Conservation (phyloP, 2,797 vertebrate genomes). For the Sciaenops ocellatus region DNA sequence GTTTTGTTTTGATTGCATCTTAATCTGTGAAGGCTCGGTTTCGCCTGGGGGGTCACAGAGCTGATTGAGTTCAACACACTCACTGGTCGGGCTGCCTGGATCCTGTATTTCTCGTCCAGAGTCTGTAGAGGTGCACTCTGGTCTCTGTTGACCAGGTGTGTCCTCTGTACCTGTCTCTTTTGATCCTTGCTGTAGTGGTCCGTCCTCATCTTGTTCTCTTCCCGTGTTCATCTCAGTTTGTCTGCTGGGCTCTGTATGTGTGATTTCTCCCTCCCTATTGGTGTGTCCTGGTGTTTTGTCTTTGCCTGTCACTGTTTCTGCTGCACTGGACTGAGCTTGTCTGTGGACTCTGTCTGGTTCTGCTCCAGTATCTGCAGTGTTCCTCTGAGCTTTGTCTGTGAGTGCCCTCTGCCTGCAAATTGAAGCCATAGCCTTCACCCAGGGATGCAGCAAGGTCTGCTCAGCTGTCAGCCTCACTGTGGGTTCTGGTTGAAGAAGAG, state of each 20-base stretch:
- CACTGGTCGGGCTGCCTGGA: constrained; percentile 1
- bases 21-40: constrained; percentile 26
- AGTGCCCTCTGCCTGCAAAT: constrained; percentile 78
- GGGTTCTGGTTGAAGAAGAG: constrained; percentile 91
- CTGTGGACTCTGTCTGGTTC: constrained; percentile 39
- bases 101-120: constrained; percentile 20
- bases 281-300: constrained; percentile 36
- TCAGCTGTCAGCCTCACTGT: constrained; percentile 89
- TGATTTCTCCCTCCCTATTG: constrained; percentile 3
- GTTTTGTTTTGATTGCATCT: constrained; percentile 36
- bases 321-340: constrained; percentile 34
- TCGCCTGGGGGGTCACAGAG: neutral
- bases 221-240: constrained; percentile 23
- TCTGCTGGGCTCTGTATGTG: constrained; percentile 30
- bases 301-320: constrained; percentile 41
- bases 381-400: constrained; percentile 54
- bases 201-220: constrained; percentile 32
- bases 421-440: constrained; percentile 89
- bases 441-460: constrained; percentile 90
- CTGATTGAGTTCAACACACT: constrained; percentile 1
- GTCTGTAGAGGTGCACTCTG: constrained; percentile 24
- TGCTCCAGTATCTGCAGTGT: constrained; percentile 5
- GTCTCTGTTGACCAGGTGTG: constrained; percentile 40
- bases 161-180: constrained; percentile 40
- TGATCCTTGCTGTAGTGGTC: constrained; percentile 20